Base-by-base conservation (phyloP, 2,888 invertebrate genomes). In the Cistogaster globosa region DNA sequence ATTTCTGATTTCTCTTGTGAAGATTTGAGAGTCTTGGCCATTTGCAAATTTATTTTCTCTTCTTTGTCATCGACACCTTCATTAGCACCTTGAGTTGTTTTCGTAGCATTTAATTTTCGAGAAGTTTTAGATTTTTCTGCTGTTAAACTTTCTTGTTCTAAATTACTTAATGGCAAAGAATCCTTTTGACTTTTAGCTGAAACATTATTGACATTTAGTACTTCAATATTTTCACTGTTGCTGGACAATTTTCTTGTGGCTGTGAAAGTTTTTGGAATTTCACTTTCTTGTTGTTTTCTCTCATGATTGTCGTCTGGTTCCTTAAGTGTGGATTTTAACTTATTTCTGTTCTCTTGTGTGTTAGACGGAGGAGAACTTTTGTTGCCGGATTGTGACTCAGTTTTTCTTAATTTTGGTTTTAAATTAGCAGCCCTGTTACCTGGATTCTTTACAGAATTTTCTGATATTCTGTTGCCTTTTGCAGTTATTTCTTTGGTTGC, bases 381-480 rank as follows among this genome's bases (percentile, higher is more conserved):
- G 53, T 69, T 78, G 18, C 68, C 75, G 4, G 65, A 48, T 32
- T 75, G 72, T 7, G 85, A 78, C 1, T 77, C 81, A 12, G 68
- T 20, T 81, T 81, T 81, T 12, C 14, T 18, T 38, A 78, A 18
- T 22, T 62, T 75, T 7, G 67, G 26, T 68, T 53, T 83, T 65
- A 38, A 51, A 51, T 65, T 88, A 26, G 83, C 9, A 36, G 83
- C 8, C 36, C 81, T 87, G 80, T 86, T 87, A 9, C 72, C 71
- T 65, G 82, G 77, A 67, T 86, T 89, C 72, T 83, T 87, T 12
- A 42, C 53, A 58, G 20, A n/a, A 72, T 88, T 89, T 55, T 86
- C 84, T 74, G 88, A 86, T 86, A 92, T 92, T 65, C 75, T 87
- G 11, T 4, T 69, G 32, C 88, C 26, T 68, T 51, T 84, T 3